These are phyloP conservation scores for Siphlonurus alternatus DNA, from an alignment of 2,888 invertebrate genomes.

Conservation along the genomic window DNA sequence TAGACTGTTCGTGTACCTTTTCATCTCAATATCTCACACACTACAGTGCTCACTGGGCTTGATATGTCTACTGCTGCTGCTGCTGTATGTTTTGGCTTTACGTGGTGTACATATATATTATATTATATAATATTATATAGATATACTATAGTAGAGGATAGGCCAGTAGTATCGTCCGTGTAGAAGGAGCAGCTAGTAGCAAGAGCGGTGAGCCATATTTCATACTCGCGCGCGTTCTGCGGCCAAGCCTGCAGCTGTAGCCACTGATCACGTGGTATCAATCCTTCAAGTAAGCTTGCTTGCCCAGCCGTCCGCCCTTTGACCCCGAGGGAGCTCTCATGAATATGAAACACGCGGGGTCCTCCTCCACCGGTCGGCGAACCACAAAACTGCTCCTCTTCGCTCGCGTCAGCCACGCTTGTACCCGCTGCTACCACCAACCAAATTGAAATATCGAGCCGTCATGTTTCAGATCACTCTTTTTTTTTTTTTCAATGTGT, in stretches of 20 bases:
- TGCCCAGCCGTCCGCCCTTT: not conserved
- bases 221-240: too few species aligned
- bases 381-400: not conserved
- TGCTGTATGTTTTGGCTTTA: too few species aligned
- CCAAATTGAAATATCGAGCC: not conserved
- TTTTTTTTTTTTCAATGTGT: not conserved
- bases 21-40: too few species aligned
- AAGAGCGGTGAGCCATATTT: too few species aligned
- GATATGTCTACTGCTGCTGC: too few species aligned
- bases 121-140: too few species aligned
- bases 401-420: not conserved
- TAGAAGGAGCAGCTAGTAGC: too few species aligned
- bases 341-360: not conserved
- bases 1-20: too few species aligned
- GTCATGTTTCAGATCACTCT: not conserved
- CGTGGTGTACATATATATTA: too few species aligned
- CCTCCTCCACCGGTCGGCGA: not conserved
- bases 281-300: not conserved
- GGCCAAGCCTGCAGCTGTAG: not conserved
- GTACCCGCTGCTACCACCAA: not conserved
- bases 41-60: too few species aligned
- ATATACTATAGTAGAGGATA: too few species aligned
- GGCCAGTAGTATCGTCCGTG: too few species aligned
- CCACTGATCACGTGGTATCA: not conserved
- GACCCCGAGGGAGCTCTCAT: not conserved